These are phyloP conservation scores for Sitta carolinensis DNA, from an alignment of 2,797 vertebrate genomes.

Conservation along the genomic window DNA sequence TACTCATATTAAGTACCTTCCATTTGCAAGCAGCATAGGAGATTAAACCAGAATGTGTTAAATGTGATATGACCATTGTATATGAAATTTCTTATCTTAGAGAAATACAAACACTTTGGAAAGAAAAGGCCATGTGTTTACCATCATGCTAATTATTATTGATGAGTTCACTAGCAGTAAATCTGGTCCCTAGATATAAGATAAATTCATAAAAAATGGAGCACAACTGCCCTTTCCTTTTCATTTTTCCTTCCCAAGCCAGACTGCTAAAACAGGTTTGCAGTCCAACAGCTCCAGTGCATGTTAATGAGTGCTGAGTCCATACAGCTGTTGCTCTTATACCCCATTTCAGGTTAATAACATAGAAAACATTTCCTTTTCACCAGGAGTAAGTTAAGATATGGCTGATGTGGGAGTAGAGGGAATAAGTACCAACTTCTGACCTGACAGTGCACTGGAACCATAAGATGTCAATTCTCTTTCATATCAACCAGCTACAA, in stretches of 20 bases:
- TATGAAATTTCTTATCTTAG: neutral
- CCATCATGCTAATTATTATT: neutral
- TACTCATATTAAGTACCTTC: neutral
- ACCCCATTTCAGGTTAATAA: neutral
- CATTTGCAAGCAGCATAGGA: neutral
- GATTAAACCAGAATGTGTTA: neutral
- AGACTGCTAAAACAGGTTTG: neutral
- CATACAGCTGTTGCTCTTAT: neutral
- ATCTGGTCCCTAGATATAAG: neutral
- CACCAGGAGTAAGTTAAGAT: neutral
- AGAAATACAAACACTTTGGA: neutral
- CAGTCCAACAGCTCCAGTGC: neutral
- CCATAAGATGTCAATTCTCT: neutral
- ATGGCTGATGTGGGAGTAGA: neutral
- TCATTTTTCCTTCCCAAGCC: neutral
- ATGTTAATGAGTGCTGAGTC: neutral
- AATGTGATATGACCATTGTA: neutral
- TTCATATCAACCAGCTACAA: neutral
- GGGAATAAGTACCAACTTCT: rapidly evolving
- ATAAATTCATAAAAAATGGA: neutral
- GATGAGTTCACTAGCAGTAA: neutral
- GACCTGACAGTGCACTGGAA: neutral
- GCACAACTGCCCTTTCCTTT: neutral
- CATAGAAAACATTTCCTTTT: neutral
- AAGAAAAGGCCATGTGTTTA: neutral